Evolutionary conservation across 1,140 invertebrate genomes (phyloP).

Genomic region (Drosophila ercepeae): DNA sequence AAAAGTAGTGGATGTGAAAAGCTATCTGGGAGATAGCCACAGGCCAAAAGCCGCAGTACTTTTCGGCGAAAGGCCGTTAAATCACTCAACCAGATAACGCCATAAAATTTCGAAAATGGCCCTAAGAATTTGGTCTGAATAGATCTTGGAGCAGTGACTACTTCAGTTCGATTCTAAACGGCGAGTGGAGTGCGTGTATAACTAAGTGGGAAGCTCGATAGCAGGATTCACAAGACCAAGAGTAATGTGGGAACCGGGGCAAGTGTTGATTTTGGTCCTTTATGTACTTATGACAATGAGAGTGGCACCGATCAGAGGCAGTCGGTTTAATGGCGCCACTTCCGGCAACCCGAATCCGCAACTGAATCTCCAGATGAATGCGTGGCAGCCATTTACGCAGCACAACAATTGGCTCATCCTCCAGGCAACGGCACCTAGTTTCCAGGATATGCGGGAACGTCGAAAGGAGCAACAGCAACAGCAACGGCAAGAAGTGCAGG

Average conservation of each 20-base stretch:
- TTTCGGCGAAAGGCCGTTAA: constrained; percentile 76
- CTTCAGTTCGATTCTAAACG: constrained; percentile 69
- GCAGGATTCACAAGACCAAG: constrained; percentile 12
- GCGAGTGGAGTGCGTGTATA: constrained; percentile 54
- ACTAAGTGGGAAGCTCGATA: constrained; percentile 1
- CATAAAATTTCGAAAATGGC: constrained; percentile 69
- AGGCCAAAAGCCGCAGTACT: constrained; percentile 46
- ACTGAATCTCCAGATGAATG: constrained; percentile 58
- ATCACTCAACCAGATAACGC: constrained; percentile 64
- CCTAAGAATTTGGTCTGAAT: constrained; percentile 57
- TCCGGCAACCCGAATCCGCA: constrained; percentile 53
- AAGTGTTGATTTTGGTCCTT: constrained; percentile 52
- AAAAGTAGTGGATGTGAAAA: constrained; percentile 42
- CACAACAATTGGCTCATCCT: constrained; percentile 78
- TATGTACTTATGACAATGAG: constrained; percentile 43
- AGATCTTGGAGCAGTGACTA: constrained; percentile 30
- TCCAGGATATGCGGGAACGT: constrained; percentile 16
- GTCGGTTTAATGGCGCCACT: constrained; percentile 62
- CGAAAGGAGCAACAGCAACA: constrained; percentile 7
- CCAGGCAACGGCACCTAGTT: constrained; percentile 62
- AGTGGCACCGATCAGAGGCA: constrained; percentile 19
- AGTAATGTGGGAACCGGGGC: constrained; percentile 51
- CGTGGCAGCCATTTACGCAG: constrained; percentile 65
- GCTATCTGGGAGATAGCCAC: constrained; percentile 41
- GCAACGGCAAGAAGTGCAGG: neutral